These are phyloP conservation scores for Clarias laeviceps DNA, from an alignment of 2,797 vertebrate species.

Conservation along the genomic window DNA sequence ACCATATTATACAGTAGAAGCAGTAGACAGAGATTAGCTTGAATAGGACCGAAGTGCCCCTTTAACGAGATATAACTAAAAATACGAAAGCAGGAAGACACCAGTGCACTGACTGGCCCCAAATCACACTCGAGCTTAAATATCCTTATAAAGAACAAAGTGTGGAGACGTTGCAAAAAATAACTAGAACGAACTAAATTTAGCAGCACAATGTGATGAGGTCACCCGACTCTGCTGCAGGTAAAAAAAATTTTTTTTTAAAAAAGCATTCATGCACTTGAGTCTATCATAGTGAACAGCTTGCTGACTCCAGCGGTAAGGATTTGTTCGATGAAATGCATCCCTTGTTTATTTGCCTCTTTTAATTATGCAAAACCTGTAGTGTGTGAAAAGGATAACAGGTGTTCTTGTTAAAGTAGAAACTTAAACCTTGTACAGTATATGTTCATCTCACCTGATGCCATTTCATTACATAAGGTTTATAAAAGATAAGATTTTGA, in stretches of 20 bases:
- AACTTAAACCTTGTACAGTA: background rate
- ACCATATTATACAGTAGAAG: no score
- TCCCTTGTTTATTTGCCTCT: background rate
- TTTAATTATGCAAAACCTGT: background rate
- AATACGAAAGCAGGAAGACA: background rate
- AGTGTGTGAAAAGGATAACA: background rate
- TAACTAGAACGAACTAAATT: conserved; percentile 32
- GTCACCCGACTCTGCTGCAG: conserved; percentile 9
- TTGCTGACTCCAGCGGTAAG: background rate
- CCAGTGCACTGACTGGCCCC: background rate
- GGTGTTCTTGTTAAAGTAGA: background rate
- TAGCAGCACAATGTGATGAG: conserved; percentile 23
- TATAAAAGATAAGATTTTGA: background rate
- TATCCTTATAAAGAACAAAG: conserved; percentile 8
- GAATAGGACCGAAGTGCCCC: background rate
- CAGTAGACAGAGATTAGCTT: background rate
- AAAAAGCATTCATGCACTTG: background rate
- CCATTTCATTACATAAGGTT: background rate
- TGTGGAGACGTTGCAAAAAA: conserved; percentile 28
- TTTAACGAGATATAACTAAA: background rate
- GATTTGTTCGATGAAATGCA: background rate
- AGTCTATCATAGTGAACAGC: background rate
- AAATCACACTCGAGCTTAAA: background rate
- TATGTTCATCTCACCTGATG: background rate
- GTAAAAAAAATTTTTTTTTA: background rate